Evolutionary conservation across 2,888 invertebrate genomes (phyloP).

Genomic region (Sympetrum striolatum): DNA sequence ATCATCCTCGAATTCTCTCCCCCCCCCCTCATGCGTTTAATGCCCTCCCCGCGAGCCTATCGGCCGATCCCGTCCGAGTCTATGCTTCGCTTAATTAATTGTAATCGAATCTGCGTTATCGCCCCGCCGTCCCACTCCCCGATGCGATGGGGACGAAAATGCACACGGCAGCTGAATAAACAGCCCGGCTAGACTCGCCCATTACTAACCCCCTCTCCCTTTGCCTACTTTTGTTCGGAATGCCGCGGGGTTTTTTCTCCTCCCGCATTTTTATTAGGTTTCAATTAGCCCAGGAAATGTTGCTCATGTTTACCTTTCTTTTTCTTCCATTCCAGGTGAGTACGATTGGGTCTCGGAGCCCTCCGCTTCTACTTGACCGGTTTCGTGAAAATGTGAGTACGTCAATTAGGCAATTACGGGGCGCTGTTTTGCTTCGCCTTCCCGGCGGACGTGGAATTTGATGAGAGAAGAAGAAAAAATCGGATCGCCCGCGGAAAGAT

Average conservation of each 20-base stretch:
- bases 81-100: slow-evolving; percentile 31
- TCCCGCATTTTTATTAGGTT: background rate
- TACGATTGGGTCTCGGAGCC: background rate
- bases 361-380: background rate
- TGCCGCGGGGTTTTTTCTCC: background rate
- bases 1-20: no score
- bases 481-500: no score
- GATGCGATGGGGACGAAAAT: slow-evolving; percentile 9
- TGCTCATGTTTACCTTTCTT: background rate
- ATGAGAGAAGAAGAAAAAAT: no score
- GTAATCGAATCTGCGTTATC: slow-evolving; percentile 33
- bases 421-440: no score
- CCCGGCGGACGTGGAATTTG: no score
- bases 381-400: background rate
- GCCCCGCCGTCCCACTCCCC: background rate
- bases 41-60: background rate
- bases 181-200: background rate
- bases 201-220: background rate
- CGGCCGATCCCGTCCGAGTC: background rate
- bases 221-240: background rate
- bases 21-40: background rate
- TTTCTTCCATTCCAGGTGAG: background rate
- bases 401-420: background rate
- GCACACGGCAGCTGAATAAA: slow-evolving; percentile 23
- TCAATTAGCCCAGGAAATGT: background rate